These are phyloP conservation scores for Pseudomugil gertrudae DNA, from an alignment of 2,797 vertebrate species.

Conservation along the genomic window DNA sequence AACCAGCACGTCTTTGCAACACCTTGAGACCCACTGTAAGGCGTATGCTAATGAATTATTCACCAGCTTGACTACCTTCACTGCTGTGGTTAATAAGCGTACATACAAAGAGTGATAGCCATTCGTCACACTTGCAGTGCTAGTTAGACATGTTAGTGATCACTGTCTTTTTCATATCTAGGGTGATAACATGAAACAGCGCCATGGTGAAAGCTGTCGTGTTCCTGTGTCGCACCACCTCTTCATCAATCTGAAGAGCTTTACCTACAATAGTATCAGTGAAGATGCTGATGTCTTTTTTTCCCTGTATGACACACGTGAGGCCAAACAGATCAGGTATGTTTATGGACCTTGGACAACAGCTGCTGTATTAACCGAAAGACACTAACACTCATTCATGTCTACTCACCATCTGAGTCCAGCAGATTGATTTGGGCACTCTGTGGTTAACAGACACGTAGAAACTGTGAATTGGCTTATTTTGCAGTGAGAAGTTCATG, in stretches of 20 bases:
- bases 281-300: conserved; percentile 98
- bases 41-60: conserved; percentile 26
- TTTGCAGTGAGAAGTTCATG: conserved; percentile 96
- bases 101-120: conserved; percentile 23
- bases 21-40: conserved; percentile 18
- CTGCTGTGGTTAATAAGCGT: conserved; percentile 39
- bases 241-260: conserved; percentile 98
- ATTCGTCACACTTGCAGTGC: conserved; percentile 9
- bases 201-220: conserved; percentile 92
- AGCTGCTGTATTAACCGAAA: neutral
- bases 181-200: conserved; percentile 91
- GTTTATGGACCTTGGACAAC: conserved; percentile 5
- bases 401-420: conserved; percentile 17
- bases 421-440: conserved; percentile 36
- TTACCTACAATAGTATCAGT: conserved; percentile 98
- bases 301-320: conserved; percentile 93
- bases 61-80: neutral
- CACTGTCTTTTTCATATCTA: conserved; percentile 68
- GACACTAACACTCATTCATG: neutral
- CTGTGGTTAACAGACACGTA: conserved; percentile 29
- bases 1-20: conserved; percentile 11
- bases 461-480: conserved; percentile 47
- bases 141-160: conserved; percentile 40
- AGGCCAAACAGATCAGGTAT: conserved; percentile 98
- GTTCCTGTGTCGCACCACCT: conserved; percentile 97